Evolutionary conservation across 2,113 vertebrate species (phyloP).

Genomic region (Notothenia rossii): DNA sequence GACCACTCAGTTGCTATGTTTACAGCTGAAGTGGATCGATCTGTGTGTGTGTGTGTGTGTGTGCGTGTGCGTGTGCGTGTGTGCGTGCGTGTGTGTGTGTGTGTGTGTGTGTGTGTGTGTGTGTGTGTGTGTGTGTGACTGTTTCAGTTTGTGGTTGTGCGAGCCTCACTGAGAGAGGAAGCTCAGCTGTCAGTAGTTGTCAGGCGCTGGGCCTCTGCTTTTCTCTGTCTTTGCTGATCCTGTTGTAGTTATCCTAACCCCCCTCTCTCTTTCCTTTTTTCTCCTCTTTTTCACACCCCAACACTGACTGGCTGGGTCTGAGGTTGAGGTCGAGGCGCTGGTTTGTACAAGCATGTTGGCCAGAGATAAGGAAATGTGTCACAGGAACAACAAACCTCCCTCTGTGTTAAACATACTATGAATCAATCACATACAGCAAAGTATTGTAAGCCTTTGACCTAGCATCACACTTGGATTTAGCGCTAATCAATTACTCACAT

Average conservation of each 20-base stretch:
- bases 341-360: constrained; percentile 64
- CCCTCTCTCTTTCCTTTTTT: constrained; percentile 12
- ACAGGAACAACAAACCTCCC: constrained; percentile 40
- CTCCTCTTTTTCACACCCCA: constrained; percentile 39
- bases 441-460: constrained; percentile 12
- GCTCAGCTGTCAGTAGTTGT: constrained; percentile 74
- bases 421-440: not conserved
- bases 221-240: constrained; percentile 43
- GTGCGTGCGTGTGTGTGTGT: constrained; percentile 34
- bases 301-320: constrained; percentile 53
- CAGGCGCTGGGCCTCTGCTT: constrained; percentile 34
- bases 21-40: constrained; percentile 38
- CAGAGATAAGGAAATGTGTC: constrained; percentile 75
- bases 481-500: constrained; percentile 8
- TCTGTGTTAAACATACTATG: constrained; percentile 4
- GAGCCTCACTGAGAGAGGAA: constrained; percentile 69
- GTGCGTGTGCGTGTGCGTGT: constrained; percentile 8
- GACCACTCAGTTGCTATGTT: constrained; percentile 29
- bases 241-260: constrained; percentile 38
- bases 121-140: constrained; percentile 26
- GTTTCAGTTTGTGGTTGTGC: constrained; percentile 73
- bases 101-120: constrained; percentile 33
- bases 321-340: constrained; percentile 61
- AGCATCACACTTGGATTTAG: not conserved
- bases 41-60: constrained; percentile 24